Evolutionary conservation across 2,113 vertebrate species (phyloP).

Genomic region (Narcine bancroftii): DNA sequence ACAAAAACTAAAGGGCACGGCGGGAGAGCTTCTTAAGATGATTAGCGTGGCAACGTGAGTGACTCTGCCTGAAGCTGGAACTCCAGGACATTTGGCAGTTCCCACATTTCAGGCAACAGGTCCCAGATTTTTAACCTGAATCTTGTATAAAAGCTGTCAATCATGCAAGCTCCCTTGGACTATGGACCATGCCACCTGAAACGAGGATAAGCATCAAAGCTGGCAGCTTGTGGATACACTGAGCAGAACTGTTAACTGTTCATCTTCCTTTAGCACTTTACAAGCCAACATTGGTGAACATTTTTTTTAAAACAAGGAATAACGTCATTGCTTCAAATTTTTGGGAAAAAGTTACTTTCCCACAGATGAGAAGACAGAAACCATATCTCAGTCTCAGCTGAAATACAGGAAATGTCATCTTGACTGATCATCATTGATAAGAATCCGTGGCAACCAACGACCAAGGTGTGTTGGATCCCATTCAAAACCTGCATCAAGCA

Average conservation of each 20-base stretch:
- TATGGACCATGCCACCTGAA: neutral
- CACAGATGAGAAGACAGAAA: neutral
- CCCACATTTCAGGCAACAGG: slow-evolving; percentile 3
- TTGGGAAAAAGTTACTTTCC: neutral
- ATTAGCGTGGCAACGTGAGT: neutral
- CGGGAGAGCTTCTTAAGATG: neutral
- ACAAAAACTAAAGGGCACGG: too few relatives aligned
- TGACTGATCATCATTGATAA: neutral
- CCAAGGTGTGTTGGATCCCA: slow-evolving; percentile 44
- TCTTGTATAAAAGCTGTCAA: neutral
- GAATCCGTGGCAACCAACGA: slow-evolving; percentile 43
- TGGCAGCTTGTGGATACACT: neutral
- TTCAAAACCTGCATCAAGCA: slow-evolving; percentile 54
- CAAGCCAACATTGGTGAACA: neutral
- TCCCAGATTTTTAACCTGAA: neutral
- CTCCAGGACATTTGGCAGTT: slow-evolving; percentile 8
- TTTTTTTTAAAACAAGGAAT: too few relatives aligned
- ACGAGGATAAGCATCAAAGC: too few relatives aligned
- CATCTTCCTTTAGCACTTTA: too few relatives aligned
- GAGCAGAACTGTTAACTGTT: neutral
- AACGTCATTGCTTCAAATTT: neutral
- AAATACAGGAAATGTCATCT: neutral
- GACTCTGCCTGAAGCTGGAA: neutral
- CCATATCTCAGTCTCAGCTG: neutral
- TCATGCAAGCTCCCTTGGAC: neutral